A percentile compares a stretch with the other conserved stretches of the same genome.
Conservation (phyloP, 2,888 invertebrate species). For the Pollenia angustigena region DNA sequence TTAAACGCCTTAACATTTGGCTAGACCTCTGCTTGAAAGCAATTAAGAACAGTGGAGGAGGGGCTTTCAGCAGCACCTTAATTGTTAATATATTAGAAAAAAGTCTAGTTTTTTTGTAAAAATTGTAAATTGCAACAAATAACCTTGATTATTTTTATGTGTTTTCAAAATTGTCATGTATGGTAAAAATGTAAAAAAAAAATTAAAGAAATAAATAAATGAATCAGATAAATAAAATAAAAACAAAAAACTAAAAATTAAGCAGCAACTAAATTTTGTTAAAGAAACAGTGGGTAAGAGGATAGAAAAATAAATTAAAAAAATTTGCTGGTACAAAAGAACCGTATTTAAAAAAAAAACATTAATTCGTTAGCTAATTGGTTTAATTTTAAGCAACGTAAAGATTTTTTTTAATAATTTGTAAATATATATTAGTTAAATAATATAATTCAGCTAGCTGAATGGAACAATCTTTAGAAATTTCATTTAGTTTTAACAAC, state of each 20-base stretch:
- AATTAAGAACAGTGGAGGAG: constrained; percentile 31
- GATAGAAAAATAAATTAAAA: too few species aligned
- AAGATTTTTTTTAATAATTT: too few species aligned
- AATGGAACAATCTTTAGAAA: too few species aligned
- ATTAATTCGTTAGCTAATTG: too few species aligned
- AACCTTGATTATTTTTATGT: constrained; percentile 49
- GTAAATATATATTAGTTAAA: too few species aligned
- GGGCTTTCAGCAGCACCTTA: background rate
- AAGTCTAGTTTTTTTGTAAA: constrained; percentile 20
- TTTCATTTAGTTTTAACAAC: too few species aligned
- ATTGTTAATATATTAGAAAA: background rate
- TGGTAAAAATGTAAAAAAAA: constrained; percentile 14
- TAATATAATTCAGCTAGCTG: too few species aligned
- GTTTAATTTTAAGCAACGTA: too few species aligned
- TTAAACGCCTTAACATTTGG: constrained; percentile 17
- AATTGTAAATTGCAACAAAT: constrained; percentile 25
- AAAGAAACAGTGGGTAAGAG: constrained; percentile 6
- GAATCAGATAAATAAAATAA: constrained; percentile 3
- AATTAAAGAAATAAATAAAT: constrained; percentile 20
- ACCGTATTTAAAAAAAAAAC: too few species aligned
- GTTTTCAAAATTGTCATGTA: constrained; percentile 37
- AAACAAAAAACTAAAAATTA: too few species aligned
- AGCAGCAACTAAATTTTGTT: background rate
- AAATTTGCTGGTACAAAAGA: too few species aligned
- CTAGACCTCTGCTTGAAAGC: constrained; percentile 1